Percentiles rank a stretch among this genome's conserved stretches.
Conservation (phyloP, 2,888 invertebrate genomes). For the Cheilosia variabilis region DNA sequence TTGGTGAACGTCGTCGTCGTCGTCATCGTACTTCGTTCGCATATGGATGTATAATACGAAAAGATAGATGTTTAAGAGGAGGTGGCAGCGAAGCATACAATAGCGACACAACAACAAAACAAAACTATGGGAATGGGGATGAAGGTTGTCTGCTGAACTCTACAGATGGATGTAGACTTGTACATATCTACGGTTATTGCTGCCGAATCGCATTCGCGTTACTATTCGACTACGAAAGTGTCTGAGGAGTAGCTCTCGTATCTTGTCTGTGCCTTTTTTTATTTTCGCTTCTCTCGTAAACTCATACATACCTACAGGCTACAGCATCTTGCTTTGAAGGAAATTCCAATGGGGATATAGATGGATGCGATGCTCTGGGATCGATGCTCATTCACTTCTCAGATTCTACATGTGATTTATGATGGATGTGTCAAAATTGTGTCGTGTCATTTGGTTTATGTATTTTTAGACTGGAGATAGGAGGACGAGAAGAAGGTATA, state of each 20-base stretch:
- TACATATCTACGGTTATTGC: slow-evolving; percentile 46
- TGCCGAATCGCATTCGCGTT: slow-evolving; percentile 48
- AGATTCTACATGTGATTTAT: slow-evolving; percentile 67
- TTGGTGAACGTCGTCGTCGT: slow-evolving; percentile 43
- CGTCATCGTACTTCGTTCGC: slow-evolving; percentile 16
- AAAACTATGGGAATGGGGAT: slow-evolving; percentile 68
- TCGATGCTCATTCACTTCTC: slow-evolving; percentile 62
- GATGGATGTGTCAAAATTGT: slow-evolving; percentile 60
- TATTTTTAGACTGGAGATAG: slow-evolving; percentile 37
- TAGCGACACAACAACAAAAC: slow-evolving; percentile 39
- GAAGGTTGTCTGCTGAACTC: slow-evolving; percentile 75
- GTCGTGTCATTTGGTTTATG: slow-evolving; percentile 59
- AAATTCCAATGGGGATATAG: slow-evolving; percentile 53
- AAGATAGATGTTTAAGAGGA: slow-evolving; percentile 49
- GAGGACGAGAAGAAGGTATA: slow-evolving; percentile 10
- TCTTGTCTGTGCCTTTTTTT: slow-evolving; percentile 25
- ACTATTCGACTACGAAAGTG: slow-evolving; percentile 68
- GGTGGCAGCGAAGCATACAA: slow-evolving; percentile 59
- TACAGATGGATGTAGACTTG: slow-evolving; percentile 31
- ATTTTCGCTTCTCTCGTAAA: slow-evolving; percentile 4
- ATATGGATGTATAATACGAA: slow-evolving; percentile 8
- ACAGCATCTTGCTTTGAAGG: slow-evolving; percentile 36
- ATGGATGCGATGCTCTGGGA: slow-evolving; percentile 12
- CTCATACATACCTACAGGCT: slow-evolving; percentile 6
- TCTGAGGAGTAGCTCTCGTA: slow-evolving; percentile 54